phyloP scores from a whole-genome alignment of 2,113 vertebrate species.

The Oncorhynchus clarkii region DNA sequence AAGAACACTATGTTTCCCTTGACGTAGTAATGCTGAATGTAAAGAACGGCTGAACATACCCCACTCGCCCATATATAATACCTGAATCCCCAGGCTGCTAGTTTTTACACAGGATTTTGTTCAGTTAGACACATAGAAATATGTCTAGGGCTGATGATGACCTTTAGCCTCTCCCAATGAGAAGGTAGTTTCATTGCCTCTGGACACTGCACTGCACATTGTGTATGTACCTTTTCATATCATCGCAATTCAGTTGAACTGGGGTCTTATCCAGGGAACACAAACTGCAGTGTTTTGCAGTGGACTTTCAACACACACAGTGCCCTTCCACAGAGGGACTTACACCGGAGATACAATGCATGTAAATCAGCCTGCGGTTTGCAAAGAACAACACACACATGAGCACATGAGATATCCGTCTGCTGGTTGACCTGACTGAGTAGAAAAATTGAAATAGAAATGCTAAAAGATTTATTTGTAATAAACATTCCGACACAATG shows the following conservation, averaged over 20 bases:
- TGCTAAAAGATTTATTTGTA: constrained; percentile 46
- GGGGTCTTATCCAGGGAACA: no score
- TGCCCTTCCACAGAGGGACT: constrained; percentile 13
- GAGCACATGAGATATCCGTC: constrained; percentile 34
- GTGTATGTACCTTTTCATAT: not conserved
- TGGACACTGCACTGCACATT: not conserved
- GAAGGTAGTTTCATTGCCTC: not conserved
- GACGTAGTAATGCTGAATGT: no score
- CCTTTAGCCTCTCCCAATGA: not conserved
- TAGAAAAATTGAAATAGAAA: constrained; percentile 43
- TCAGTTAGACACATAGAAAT: not conserved
- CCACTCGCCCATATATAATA: not conserved
- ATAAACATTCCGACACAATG: constrained; percentile 44
- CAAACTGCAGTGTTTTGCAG: no score
- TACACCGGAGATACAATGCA: constrained; percentile 35
- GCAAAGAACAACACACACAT: constrained; percentile 46
- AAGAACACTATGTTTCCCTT: no score
- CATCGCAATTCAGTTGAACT: not conserved
- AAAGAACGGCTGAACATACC: no score
- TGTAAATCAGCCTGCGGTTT: constrained; percentile 44
- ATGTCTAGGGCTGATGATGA: not conserved
- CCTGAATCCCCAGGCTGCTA: not conserved
- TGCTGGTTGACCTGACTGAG: constrained; percentile 35
- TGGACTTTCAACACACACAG: no score
- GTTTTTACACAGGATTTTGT: not conserved